Conservation (phyloP, 1,140 invertebrate genomes). For the Drosophila lacertosa region DNA sequence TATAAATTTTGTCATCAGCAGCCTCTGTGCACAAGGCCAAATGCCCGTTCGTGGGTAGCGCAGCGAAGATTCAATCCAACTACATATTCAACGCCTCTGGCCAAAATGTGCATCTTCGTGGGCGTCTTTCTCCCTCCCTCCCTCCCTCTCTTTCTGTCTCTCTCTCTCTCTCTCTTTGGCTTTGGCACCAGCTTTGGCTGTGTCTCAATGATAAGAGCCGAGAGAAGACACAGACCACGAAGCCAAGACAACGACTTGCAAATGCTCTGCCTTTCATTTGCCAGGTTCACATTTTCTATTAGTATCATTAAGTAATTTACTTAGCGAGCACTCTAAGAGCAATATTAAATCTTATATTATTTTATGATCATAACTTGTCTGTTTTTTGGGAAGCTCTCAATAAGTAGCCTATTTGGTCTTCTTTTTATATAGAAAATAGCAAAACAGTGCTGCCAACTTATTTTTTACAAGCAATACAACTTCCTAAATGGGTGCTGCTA, state of each 20-base stretch:
- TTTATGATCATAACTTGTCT: no score
- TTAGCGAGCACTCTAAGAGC: no score
- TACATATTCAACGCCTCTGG: constrained; percentile 46
- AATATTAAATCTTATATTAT: no score
- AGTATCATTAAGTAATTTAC: no score
- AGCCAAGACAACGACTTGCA: not conserved
- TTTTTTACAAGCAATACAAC: no score
- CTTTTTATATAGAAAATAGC: no score
- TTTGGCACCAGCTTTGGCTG: not conserved
- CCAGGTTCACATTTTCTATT: no score
- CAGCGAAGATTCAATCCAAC: constrained; percentile 18
- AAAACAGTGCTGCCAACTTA: not conserved
- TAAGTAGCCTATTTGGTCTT: no score
- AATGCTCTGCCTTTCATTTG: no score
- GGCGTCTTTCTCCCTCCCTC: constrained; percentile 17
- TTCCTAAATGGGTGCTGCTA: no score
- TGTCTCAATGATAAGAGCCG: constrained; percentile 9
- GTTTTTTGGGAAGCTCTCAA: no score
- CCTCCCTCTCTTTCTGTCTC: no score
- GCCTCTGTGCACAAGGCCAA: constrained; percentile 7
- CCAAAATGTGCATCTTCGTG: constrained; percentile 28
- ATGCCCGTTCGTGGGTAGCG: constrained; percentile 21
- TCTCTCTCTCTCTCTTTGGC: not conserved
- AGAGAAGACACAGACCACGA: not conserved
- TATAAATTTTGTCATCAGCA: constrained; percentile 4